Evolutionary conservation across 2,888 invertebrate species (phyloP).

Genomic region (Lasioglossum figueresi): DNA sequence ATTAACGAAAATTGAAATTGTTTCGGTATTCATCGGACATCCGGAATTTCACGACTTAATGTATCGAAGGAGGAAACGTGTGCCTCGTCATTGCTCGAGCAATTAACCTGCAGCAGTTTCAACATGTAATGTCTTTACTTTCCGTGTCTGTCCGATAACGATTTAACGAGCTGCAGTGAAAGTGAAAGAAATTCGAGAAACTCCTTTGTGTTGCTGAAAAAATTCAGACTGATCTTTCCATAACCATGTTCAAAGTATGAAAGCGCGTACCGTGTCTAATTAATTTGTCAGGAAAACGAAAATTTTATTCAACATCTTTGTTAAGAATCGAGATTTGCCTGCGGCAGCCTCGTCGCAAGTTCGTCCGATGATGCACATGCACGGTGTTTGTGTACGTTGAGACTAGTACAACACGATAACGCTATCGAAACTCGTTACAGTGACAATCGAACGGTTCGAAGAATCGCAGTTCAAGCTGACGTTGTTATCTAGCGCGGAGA

Average conservation of each 20-base stretch:
- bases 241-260: no score
- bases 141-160: constrained; percentile 26
- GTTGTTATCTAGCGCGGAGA: constrained; percentile 51
- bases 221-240: no score
- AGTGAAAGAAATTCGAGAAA: background rate
- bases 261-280: no score
- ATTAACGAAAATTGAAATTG: no score
- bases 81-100: constrained; percentile 2
- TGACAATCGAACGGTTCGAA: constrained; percentile 37
- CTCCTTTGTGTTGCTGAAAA: no score
- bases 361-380: background rate
- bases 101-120: constrained; percentile 27
- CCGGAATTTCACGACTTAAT: background rate
- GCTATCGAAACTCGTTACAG: constrained; percentile 45
- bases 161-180: constrained; percentile 22
- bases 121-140: background rate
- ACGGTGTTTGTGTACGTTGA: constrained; percentile 21
- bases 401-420: constrained; percentile 38
- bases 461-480: constrained; percentile 39
- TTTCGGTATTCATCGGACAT: background rate
- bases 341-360: constrained; percentile 16
- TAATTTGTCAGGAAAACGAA: no score
- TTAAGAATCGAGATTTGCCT: background rate
- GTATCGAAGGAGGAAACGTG: background rate
- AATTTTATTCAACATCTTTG: no score